Base-by-base conservation (phyloP, 2,797 vertebrate genomes). In the Macrochelys suwanniensis region DNA sequence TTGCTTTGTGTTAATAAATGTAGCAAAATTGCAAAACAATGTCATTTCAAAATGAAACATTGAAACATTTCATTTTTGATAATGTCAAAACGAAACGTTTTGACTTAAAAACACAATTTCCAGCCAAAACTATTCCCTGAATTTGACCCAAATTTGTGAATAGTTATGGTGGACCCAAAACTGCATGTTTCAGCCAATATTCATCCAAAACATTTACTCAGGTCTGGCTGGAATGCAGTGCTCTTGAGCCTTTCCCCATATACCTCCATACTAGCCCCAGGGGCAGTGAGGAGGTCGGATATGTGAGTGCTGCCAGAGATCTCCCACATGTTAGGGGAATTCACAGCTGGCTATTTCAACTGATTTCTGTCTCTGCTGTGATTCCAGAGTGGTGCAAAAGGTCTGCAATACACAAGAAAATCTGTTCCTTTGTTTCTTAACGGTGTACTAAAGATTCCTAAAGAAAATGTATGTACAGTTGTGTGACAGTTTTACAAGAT, bases 371-470 rank as follows among this genome's bases (percentile, higher is more conserved):
- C 15, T 33, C 56, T 16, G 5, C 84, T 65, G 51, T 54, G 95
- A 31, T 47, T 88, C 95, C 87, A 82, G 61, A 84, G 49, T 26
- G 84, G 49, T 42, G 51, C 61, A 96, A 95, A 92, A 88, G 68
- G 56, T 61, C 16, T 49, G 7, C 21, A 88, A 95, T 89, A 93
- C 94, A 89, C 82, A 87, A 92, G 80, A 94, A 88, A 92, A 93
- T 91, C 86, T 96, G 93, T 65, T 95, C 19, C 15, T 17, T 68
- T 80, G 2, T 82, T 95, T 93, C 87, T 86, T 97, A 51, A 93
- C 59, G 50, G 79, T 85, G 93, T 89, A 94, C 28, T 59, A 82
- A 92, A 50, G 3, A 82, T 95, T 93, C 93, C 45, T 45, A 78
- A 93, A 85, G 80, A 88, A 57, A 3, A 0, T n/a, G 8, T 65